These are phyloP conservation scores for Orthonevra nobilis DNA, from an alignment of 2,888 invertebrate species.

Conservation along the genomic window DNA sequence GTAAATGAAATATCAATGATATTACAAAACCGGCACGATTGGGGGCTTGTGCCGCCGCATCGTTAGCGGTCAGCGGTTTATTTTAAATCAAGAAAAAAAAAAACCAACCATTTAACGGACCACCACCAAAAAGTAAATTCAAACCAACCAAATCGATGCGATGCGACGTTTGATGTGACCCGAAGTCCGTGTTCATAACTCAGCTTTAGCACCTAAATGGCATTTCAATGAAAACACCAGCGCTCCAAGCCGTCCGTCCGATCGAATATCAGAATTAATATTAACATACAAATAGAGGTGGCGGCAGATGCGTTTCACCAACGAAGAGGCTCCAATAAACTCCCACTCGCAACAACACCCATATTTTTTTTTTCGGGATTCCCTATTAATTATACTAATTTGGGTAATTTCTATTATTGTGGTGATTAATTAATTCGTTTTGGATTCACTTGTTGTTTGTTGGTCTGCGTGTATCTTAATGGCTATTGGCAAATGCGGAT, in stretches of 20 bases:
- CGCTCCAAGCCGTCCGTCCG: conserved; percentile 28
- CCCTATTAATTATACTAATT: conserved; percentile 61
- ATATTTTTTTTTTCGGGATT: conserved; percentile 30
- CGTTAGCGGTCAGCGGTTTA: conserved; percentile 22
- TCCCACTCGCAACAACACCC: conserved; percentile 49
- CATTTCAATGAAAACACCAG: conserved; percentile 14
- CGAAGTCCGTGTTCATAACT: conserved; percentile 45
- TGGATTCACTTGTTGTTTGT: conserved; percentile 23
- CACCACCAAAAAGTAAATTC: no score
- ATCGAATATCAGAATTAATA: conserved; percentile 54
- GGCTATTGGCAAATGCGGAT: conserved; percentile 44
- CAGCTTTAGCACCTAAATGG: conserved; percentile 42
- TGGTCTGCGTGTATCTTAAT: neutral
- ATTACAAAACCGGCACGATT: conserved; percentile 34
- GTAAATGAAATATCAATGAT: conserved; percentile 13
- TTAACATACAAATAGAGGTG: conserved; percentile 39
- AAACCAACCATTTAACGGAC: no score
- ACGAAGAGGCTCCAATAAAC: conserved; percentile 48
- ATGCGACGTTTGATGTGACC: conserved; percentile 48
- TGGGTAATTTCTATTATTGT: conserved; percentile 45
- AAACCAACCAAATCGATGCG: conserved; percentile 39
- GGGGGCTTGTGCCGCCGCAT: neutral
- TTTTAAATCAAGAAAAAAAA: no score
- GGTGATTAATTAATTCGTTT: conserved; percentile 43
- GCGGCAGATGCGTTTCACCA: conserved; percentile 53